Conservation (phyloP, 1,140 invertebrate genomes). For the Cepaea nemoralis region DNA sequence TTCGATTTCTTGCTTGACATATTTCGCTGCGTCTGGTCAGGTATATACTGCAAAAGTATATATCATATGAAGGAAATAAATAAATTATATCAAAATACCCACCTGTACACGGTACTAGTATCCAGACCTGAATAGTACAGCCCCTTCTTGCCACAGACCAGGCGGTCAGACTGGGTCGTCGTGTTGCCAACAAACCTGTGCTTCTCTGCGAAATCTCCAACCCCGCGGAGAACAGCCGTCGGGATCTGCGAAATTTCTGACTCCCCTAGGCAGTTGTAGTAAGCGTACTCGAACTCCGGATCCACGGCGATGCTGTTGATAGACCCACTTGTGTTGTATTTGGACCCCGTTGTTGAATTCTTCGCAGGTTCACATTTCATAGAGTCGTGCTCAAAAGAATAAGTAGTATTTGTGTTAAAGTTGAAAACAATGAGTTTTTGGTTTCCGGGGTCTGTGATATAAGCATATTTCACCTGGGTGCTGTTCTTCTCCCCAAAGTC, state of each 20-base stretch:
- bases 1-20: too few species aligned
- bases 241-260: not conserved
- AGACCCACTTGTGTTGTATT: not conserved
- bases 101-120: slow-evolving; percentile 1
- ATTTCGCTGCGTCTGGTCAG: too few species aligned
- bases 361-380: not conserved
- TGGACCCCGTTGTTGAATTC: not conserved
- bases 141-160: not conserved
- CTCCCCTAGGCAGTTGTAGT: not conserved
- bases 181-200: not conserved
- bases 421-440: not conserved
- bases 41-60: too few species aligned
- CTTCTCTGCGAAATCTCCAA: not conserved
- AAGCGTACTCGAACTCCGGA: not conserved
- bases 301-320: not conserved
- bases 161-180: not conserved
- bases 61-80: too few species aligned
- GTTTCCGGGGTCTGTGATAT: not conserved
- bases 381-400: not conserved
- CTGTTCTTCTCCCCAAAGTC: not conserved
- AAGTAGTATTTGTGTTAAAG: not conserved
- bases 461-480: not conserved
- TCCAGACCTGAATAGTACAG: not conserved
- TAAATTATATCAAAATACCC: not conserved
- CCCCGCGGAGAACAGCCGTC: not conserved